Percentiles rank a stretch among this genome's conserved stretches.
Conservation (phyloP, 2,797 vertebrate species). For the Xiphophorus birchmanni region DNA sequence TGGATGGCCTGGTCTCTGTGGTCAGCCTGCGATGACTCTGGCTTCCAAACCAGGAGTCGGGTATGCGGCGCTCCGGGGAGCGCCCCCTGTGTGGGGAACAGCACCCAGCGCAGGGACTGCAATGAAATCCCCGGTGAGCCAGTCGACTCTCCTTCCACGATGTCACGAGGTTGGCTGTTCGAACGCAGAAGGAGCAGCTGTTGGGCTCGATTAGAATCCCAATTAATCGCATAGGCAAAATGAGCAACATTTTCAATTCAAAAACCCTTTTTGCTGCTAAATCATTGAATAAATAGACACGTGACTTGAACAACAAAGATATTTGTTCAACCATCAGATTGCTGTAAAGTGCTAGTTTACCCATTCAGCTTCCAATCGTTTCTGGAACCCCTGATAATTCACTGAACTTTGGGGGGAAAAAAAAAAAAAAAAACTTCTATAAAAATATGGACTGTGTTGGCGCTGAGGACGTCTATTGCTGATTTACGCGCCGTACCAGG, state of each 20-base stretch:
- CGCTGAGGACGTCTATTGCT: background rate
- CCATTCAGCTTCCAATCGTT: background rate
- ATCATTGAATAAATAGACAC: too few species aligned
- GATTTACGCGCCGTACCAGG: background rate
- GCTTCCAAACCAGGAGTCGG: slow-evolving; percentile 88
- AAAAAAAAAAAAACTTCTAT: background rate
- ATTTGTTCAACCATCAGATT: background rate
- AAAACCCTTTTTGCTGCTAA: too few species aligned
- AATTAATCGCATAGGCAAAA: background rate
- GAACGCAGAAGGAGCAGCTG: background rate
- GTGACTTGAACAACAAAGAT: background rate
- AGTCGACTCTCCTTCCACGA: background rate
- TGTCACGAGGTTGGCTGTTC: background rate
- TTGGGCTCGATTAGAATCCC: background rate
- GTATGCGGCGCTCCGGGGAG: slow-evolving; percentile 80
- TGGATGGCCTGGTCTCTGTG: slow-evolving; percentile 97
- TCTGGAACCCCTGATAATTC: background rate
- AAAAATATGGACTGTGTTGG: background rate
- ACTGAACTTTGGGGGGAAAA: background rate
- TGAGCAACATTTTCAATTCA: background rate
- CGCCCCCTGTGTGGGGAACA: slow-evolving; percentile 87
- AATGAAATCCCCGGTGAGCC: slow-evolving; percentile 93
- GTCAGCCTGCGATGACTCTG: slow-evolving; percentile 91
- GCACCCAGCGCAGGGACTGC: slow-evolving; percentile 91
- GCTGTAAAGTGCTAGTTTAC: background rate